These are phyloP conservation scores for Lanistes nyassanus DNA, from an alignment of 1,140 invertebrate species.

Conservation along the genomic window DNA sequence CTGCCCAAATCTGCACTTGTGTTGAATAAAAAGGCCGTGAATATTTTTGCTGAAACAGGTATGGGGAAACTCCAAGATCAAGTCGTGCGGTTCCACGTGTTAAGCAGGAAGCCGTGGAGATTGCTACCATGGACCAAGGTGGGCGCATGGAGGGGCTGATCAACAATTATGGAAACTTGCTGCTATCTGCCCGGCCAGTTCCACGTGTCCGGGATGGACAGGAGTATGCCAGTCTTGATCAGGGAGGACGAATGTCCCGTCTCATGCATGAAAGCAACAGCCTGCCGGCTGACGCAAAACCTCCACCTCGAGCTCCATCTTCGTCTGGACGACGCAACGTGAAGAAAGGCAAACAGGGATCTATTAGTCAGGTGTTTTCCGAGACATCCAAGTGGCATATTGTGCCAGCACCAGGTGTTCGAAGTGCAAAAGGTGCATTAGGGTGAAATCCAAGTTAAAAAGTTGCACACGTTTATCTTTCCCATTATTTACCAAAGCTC, in stretches of 20 bases:
- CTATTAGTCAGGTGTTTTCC: constrained; percentile 48
- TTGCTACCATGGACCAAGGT: constrained; percentile 51
- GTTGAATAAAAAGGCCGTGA: too few relatives aligned
- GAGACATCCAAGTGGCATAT: constrained; percentile 46
- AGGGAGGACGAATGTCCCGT: constrained; percentile 56
- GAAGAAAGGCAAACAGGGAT: constrained; percentile 43
- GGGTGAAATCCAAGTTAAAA: too few relatives aligned
- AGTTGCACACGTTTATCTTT: too few relatives aligned
- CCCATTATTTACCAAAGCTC: too few relatives aligned
- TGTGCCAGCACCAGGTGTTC: constrained; percentile 39
- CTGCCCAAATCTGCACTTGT: too few relatives aligned
- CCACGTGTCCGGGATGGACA: constrained; percentile 58
- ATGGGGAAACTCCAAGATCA: constrained; percentile 47
- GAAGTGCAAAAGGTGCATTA: constrained; percentile 17
- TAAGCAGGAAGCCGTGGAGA: constrained; percentile 55
- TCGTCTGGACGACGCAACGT: constrained; percentile 46
- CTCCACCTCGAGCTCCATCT: constrained; percentile 44
- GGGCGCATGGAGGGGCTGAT: constrained; percentile 50
- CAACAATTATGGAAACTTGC: constrained; percentile 49
- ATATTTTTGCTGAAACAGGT: constrained; percentile 24
- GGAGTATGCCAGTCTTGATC: constrained; percentile 50
- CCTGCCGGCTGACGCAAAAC: constrained; percentile 37
- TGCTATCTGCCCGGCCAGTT: constrained; percentile 39
- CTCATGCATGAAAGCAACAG: constrained; percentile 53
- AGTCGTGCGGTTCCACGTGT: constrained; percentile 54